A percentile compares a stretch with the other conserved stretches of the same genome.
phyloP scores from a whole-genome alignment of 2,113 vertebrate genomes.

The Nipponia nippon region DNA sequence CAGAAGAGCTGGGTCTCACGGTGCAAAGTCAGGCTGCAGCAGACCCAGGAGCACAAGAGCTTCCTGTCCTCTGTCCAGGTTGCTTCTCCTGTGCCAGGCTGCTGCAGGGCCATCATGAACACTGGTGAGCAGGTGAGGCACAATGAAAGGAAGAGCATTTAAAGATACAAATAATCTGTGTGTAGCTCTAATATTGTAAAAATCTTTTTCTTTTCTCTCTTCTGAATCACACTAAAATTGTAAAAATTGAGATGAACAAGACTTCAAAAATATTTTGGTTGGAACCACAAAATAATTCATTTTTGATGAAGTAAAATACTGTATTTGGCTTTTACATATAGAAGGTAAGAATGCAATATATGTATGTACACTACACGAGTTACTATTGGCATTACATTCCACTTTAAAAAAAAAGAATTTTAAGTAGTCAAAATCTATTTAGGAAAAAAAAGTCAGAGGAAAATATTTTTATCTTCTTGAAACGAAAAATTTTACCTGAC shows the following conservation, averaged over 20 bases:
- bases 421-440: neutral
- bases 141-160: neutral
- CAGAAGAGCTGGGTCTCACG: accelerated
- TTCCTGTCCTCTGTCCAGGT: neutral
- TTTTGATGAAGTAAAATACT: neutral
- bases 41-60: accelerated
- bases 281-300: neutral
- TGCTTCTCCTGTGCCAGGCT: neutral
- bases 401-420: neutral
- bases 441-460: neutral
- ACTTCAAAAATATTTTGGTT: neutral
- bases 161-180: neutral
- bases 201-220: accelerated
- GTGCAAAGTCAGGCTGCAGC: neutral
- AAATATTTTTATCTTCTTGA: neutral
- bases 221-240: neutral
- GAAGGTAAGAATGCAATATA: neutral
- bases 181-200: neutral
- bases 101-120: neutral
- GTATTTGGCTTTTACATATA: neutral
- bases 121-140: neutral
- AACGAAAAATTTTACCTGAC: neutral
- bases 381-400: neutral
- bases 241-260: neutral
- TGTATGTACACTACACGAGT: accelerated